Percentiles rank a stretch among this genome's conserved stretches.
These are phyloP conservation scores for Tupiocoris notatus DNA, from an alignment of 2,888 invertebrate genomes.

Conservation along the genomic window DNA sequence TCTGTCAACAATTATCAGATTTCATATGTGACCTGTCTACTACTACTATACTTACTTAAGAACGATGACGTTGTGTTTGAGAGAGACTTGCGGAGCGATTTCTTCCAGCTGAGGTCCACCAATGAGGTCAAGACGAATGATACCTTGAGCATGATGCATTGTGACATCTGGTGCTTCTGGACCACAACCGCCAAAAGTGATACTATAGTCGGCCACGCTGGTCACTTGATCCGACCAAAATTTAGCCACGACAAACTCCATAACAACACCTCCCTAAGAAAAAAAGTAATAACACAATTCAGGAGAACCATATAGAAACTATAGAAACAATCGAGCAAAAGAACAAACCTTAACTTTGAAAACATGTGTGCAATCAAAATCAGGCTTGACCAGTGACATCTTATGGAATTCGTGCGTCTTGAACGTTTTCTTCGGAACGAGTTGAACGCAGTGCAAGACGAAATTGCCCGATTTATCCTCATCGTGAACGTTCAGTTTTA, in stretches of 20 bases:
- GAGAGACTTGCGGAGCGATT: conserved; percentile 68
- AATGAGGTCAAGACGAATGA: conserved; percentile 68
- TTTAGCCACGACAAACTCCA: conserved; percentile 89
- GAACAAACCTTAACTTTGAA: conserved; percentile 71
- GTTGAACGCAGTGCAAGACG: conserved; percentile 84
- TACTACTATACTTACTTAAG: conserved; percentile 59
- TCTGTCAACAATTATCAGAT: too few species aligned
- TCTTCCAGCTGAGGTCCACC: conserved; percentile 74
- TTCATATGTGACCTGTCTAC: too few species aligned
- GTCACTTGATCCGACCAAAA: conserved; percentile 93
- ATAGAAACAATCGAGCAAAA: neutral
- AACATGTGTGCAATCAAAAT: conserved; percentile 67
- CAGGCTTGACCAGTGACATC: conserved; percentile 68
- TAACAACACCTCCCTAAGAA: conserved; percentile 67
- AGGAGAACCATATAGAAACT: too few species aligned
- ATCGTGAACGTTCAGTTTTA: conserved; percentile 59
- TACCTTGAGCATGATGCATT: conserved; percentile 74
- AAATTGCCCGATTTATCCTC: conserved; percentile 68
- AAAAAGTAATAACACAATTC: too few species aligned
- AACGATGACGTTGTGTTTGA: conserved; percentile 73
- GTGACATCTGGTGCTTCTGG: conserved; percentile 65
- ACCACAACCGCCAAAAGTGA: conserved; percentile 80
- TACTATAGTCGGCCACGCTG: conserved; percentile 67
- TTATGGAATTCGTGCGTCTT: conserved; percentile 76
- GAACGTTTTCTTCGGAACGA: conserved; percentile 76